Conservation (phyloP, 2,797 vertebrate genomes). For the Spheniscus humboldti region DNA sequence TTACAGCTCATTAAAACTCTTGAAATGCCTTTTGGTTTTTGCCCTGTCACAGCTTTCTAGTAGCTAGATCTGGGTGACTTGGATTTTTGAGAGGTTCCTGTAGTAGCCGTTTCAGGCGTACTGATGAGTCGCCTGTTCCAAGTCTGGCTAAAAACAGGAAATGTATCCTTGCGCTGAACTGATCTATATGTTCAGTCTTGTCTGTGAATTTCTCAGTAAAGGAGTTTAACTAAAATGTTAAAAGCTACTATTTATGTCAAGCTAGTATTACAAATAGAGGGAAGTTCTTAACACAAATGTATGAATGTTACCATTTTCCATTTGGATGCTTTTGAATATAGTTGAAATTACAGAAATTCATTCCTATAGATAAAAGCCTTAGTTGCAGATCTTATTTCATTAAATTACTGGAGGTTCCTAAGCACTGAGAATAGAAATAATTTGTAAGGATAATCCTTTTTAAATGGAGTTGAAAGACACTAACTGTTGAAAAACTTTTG, state of each 20-base stretch:
- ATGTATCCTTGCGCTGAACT: neutral
- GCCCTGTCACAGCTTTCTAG: neutral
- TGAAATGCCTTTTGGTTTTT: fast-evolving
- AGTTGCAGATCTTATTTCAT: neutral
- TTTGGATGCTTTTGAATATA: neutral
- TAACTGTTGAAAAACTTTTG: neutral
- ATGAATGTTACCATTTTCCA: neutral
- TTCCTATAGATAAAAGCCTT: neutral
- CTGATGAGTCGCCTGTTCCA: neutral
- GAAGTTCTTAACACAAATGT: neutral
- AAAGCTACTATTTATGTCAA: too few relatives aligned
- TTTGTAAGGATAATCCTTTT: neutral
- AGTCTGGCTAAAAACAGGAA: neutral
- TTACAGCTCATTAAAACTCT: neutral
- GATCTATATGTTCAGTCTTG: fast-evolving
- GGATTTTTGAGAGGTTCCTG: neutral
- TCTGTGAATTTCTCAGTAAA: neutral
- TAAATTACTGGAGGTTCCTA: neutral
- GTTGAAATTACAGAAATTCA: neutral
- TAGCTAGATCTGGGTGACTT: neutral
- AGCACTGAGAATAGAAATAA: neutral
- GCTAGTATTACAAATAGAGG: neutral
- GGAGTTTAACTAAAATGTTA: too few relatives aligned
- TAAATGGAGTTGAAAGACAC: neutral
- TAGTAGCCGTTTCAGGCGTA: neutral